Percentiles rank a stretch among this genome's conserved stretches.
phyloP scores from a whole-genome alignment of 1,140 invertebrate genomes.

The Eriosoma lanigerum region DNA sequence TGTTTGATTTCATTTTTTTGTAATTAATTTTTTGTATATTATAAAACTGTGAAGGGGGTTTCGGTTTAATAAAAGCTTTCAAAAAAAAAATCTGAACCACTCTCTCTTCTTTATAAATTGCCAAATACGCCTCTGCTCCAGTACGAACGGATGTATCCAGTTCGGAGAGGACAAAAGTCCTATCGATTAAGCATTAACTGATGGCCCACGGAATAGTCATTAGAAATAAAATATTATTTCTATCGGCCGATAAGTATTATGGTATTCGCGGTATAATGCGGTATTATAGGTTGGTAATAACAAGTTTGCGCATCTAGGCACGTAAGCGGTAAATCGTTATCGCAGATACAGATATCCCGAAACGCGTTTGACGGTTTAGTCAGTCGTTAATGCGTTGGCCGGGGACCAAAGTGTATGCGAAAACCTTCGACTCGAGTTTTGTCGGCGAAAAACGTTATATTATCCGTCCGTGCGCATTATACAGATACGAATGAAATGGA shows the following conservation, averaged over 20 bases:
- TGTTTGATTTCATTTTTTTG: no score
- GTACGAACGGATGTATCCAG: no score
- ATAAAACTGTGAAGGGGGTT: no score
- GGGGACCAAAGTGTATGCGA: background rate
- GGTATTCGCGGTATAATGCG: background rate
- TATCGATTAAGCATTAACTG: no score
- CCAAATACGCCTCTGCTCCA: no score
- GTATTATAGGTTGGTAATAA: background rate
- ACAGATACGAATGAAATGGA: background rate
- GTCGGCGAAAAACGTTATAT: background rate
- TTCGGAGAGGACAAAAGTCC: background rate
- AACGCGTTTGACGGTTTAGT: background rate
- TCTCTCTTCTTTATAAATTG: no score
- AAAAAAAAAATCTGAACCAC: no score
- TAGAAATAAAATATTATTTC: background rate
- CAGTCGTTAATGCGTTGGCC: background rate
- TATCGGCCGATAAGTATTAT: background rate
- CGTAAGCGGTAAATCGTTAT: slow-evolving; percentile 2
- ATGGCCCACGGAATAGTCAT: background rate
- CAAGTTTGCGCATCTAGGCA: slow-evolving; percentile 8
- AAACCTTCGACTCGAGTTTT: background rate
- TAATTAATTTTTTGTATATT: no score
- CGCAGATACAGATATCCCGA: background rate
- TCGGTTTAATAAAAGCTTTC: no score
- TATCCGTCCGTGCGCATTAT: background rate